Evolutionary conservation across 1,140 invertebrate species (phyloP).

Genomic region (Calephelis nemesis): DNA sequence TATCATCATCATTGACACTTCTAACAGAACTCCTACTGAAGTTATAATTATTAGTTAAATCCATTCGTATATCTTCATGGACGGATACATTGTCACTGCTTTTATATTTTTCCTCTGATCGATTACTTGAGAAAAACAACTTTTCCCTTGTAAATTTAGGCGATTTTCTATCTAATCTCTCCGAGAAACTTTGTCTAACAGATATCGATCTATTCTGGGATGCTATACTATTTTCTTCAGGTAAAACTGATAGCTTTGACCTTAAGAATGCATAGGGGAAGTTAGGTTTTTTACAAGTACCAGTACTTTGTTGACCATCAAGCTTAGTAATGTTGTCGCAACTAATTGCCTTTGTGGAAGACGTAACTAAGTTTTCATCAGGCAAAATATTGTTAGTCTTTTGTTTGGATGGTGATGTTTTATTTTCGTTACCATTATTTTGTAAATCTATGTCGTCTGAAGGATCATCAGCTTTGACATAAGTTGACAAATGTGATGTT

Average conservation of each 20-base stretch:
- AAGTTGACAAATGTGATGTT: slow-evolving; percentile 87
- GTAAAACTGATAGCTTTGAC: slow-evolving; percentile 86
- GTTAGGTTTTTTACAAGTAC: slow-evolving; percentile 80
- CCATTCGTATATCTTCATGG: slow-evolving; percentile 61
- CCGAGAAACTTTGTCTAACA: slow-evolving; percentile 73
- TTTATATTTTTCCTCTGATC: slow-evolving; percentile 75
- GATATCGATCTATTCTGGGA: slow-evolving; percentile 74
- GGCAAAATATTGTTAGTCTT: slow-evolving; percentile 51
- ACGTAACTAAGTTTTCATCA: slow-evolving; percentile 65
- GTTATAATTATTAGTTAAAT: slow-evolving; percentile 61
- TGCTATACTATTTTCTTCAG: slow-evolving; percentile 83
- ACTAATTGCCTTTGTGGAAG: slow-evolving; percentile 81
- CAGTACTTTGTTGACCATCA: slow-evolving; percentile 64
- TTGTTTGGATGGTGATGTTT: slow-evolving; percentile 57
- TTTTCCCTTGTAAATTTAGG: slow-evolving; percentile 72
- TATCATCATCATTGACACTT: slow-evolving; percentile 65
- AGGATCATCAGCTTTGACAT: slow-evolving; percentile 88
- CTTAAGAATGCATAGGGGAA: slow-evolving; percentile 90
- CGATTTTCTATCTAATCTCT: slow-evolving; percentile 71
- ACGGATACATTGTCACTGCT: slow-evolving; percentile 73
- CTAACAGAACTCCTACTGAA: slow-evolving; percentile 66
- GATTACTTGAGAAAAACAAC: slow-evolving; percentile 55
- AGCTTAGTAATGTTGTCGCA: slow-evolving; percentile 81
- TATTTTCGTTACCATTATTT: slow-evolving; percentile 69
- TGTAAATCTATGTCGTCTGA: slow-evolving; percentile 86